Percentiles rank a stretch among this genome's conserved stretches.
phyloP scores from a whole-genome alignment of 1,140 invertebrate genomes.

The Pararge aegeria region DNA sequence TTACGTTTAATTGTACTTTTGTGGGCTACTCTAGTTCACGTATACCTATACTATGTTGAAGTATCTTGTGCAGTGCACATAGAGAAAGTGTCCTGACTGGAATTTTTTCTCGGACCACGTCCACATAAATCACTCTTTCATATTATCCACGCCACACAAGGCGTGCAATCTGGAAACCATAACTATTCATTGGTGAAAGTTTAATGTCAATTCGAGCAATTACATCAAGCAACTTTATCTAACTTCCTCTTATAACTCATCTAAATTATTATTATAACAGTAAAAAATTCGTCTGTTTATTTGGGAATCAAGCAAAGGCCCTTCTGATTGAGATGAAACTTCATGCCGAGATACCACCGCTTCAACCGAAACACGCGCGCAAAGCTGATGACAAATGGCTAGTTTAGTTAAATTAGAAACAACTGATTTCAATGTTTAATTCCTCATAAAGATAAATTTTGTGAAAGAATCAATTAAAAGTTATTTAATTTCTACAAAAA shows the following conservation, averaged over 20 bases:
- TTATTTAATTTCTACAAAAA: too few relatives aligned
- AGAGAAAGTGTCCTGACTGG: constrained; percentile 2
- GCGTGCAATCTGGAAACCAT: not conserved
- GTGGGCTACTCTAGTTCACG: not conserved
- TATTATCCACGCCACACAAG: not conserved
- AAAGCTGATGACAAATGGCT: too few relatives aligned
- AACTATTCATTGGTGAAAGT: not conserved
- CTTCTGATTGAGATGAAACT: too few relatives aligned
- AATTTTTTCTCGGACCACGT: not conserved
- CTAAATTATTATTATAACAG: too few relatives aligned
- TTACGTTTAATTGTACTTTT: not conserved
- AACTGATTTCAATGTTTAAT: too few relatives aligned
- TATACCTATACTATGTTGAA: not conserved
- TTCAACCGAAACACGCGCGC: too few relatives aligned
- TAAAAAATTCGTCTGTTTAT: too few relatives aligned
- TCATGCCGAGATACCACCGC: too few relatives aligned
- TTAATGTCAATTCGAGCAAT: not conserved
- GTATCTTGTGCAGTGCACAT: not conserved
- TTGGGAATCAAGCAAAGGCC: too few relatives aligned
- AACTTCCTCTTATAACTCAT: not conserved
- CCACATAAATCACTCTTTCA: constrained; percentile 2
- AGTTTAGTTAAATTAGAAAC: too few relatives aligned
- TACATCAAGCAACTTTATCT: not conserved
- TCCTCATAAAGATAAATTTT: too few relatives aligned
- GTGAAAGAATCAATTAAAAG: too few relatives aligned